A percentile compares a stretch with the other conserved stretches of the same genome.
Conservation (phyloP, 2,888 invertebrate genomes). For the Neoascia interrupta region DNA sequence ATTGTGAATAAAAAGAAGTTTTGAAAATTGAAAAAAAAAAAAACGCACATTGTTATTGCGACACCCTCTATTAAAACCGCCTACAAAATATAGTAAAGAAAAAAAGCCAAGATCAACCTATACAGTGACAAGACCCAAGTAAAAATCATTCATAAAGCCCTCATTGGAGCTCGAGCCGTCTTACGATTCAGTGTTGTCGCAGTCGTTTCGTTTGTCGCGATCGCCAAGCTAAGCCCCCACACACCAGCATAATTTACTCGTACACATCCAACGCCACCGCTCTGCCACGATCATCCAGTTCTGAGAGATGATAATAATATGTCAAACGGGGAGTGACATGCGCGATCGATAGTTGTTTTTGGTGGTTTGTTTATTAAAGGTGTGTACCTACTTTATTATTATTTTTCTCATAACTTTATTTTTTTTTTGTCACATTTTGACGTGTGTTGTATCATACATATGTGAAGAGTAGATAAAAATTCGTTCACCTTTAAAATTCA, state of each 20-base stretch:
- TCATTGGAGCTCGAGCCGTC: slow-evolving; percentile 22
- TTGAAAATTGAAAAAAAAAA: slow-evolving; percentile 5
- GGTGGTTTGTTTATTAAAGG: slow-evolving; percentile 72
- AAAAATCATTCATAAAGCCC: slow-evolving; percentile 61
- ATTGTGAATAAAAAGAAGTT: slow-evolving; percentile 1
- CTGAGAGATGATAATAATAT: slow-evolving; percentile 66
- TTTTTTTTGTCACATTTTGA: no score
- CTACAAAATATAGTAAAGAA: slow-evolving; percentile 31
- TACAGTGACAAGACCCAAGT: slow-evolving; percentile 26
- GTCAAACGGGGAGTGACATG: slow-evolving; percentile 72
- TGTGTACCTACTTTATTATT: slow-evolving; percentile 63
- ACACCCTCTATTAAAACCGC: slow-evolving; percentile 49
- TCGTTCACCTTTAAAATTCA: slow-evolving; percentile 19
- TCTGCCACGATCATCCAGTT: slow-evolving; percentile 3
- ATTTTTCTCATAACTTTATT: slow-evolving; percentile 28
- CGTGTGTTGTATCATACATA: no score
- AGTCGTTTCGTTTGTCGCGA: background rate
- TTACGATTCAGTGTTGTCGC: background rate
- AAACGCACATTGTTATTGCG: slow-evolving; percentile 24
- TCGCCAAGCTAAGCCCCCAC: slow-evolving; percentile 1
- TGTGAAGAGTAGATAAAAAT: slow-evolving; percentile 25
- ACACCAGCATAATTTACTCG: background rate
- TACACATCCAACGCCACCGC: slow-evolving; percentile 11
- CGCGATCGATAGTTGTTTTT: slow-evolving; percentile 69
- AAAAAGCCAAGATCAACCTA: slow-evolving; percentile 27